Base-by-base conservation (phyloP, 2,888 invertebrate species). In the Callyntrura sp. region DNA sequence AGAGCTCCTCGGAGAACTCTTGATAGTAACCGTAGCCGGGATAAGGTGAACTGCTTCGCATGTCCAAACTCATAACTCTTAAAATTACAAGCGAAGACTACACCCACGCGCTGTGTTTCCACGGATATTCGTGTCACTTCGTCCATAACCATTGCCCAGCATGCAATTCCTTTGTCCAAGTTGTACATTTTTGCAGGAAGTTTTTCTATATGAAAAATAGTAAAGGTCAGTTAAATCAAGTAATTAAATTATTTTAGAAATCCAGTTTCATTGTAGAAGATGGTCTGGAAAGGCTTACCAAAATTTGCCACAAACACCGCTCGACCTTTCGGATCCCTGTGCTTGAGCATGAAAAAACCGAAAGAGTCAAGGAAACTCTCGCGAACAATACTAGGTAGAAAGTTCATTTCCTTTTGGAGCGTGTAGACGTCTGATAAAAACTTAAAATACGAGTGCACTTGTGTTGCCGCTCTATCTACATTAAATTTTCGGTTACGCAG, bases 401-500 rank as follows among this genome's bases (percentile, higher is more conserved):
- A 73, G 11, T 17, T 14, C 55, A 79, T 55, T 5, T 25, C 20
- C 8, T 28, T 12, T 11, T 79, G 55, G 28, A 57, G 4, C n/a
- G 45, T 1, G 35, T 12, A n/a, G 9, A 20, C 17, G n/a, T 78
- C 51, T 2, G 12, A 14, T n/a, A 78, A 14, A 51, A 28, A 14
- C 51, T 51, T 45, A 20, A 60, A 81, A 60, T 25, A 81, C 14
- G 11, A 20, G 17, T 35, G 23, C 11, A 81, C 60, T n/a, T 28
- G 28, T 20, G 1, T 60, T 2, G 81, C 81, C 0, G 81, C n/a
- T 25, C 12, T 0, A 17, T 28, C 28, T 1, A 57, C 1, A 20
- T 81, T 35, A 60, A 81, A 81, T 17, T 82, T 82, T 8, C 62
- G 14, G n/a, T 9, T 6, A 0, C 81, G 35, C 0, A 82, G 45